Conservation (phyloP, 2,797 vertebrate genomes). For the Xiphophorus birchmanni region DNA sequence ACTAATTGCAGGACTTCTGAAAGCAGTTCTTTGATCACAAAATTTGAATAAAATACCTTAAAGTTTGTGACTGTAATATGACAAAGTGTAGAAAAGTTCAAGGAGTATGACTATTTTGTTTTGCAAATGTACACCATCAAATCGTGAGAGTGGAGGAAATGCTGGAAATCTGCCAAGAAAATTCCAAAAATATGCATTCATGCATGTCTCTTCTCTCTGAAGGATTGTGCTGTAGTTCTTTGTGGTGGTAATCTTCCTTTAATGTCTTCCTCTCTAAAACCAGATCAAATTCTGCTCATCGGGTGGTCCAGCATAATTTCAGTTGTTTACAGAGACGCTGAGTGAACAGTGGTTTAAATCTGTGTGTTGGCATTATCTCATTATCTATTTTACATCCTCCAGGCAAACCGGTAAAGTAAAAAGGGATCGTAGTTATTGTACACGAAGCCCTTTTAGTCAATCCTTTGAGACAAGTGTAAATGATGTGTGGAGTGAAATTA, state of each 20-base stretch:
- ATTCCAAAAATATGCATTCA: not conserved
- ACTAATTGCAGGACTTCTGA: not conserved
- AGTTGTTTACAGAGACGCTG: constrained; percentile 25
- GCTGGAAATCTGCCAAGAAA: not conserved
- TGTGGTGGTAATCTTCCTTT: constrained; percentile 7
- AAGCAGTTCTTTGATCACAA: not conserved
- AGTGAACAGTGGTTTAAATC: constrained; percentile 31
- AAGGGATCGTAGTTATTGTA: constrained; percentile 20
- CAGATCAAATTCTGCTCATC: constrained; percentile 49
- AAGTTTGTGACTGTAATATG: not conserved
- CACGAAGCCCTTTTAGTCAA: constrained; percentile 17
- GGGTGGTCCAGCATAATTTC: constrained; percentile 38
- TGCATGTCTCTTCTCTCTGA: constrained; percentile 13
- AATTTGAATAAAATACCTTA: not conserved
- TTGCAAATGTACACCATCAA: not conserved
- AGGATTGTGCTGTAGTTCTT: not conserved
- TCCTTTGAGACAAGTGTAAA: constrained; percentile 13
- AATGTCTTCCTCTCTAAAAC: constrained; percentile 36
- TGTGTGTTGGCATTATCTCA: constrained; percentile 44
- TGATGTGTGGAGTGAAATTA: constrained; percentile 25
- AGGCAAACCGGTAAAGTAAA: not conserved
- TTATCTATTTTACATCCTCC: constrained; percentile 14
- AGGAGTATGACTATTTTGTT: not conserved
- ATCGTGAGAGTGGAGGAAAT: not conserved
- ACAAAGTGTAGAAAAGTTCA: not conserved